Conservation (phyloP, 1,140 invertebrate species). For the Pseudomyrmex dendroicus region DNA sequence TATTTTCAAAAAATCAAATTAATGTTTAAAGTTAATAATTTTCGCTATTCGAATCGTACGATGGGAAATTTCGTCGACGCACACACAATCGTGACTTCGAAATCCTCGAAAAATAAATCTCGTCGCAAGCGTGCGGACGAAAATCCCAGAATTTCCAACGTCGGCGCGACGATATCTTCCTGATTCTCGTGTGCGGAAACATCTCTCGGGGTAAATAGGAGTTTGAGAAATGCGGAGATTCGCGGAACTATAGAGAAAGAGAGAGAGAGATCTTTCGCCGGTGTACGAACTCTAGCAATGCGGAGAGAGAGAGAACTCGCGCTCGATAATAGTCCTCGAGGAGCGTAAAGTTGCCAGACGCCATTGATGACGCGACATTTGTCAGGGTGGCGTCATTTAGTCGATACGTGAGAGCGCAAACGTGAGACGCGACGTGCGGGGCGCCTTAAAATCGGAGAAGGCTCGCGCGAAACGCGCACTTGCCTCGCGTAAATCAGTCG, state of each 20-base stretch:
- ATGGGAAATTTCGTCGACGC: too few relatives aligned
- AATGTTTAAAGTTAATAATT: too few relatives aligned
- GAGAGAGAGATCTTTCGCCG: not conserved
- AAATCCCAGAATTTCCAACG: slow-evolving; percentile 3
- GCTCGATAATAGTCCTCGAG: slow-evolving; percentile 16
- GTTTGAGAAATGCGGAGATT: not conserved
- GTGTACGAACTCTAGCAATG: too few relatives aligned
- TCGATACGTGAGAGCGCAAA: slow-evolving; percentile 29
- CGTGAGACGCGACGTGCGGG: not conserved
- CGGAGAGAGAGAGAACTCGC: not conserved
- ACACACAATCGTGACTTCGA: too few relatives aligned
- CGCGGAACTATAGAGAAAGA: slow-evolving; percentile 15
- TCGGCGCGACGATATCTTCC: not conserved
- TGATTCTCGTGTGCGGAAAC: not conserved
- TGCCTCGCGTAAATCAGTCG: slow-evolving; percentile 61
- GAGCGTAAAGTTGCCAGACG: slow-evolving; percentile 32
- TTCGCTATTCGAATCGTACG: too few relatives aligned
- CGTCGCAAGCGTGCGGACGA: not conserved
- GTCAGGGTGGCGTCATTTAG: slow-evolving; percentile 47
- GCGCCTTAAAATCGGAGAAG: slow-evolving; percentile 55
- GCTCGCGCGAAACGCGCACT: slow-evolving; percentile 45
- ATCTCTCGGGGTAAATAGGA: not conserved
- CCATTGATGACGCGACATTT: slow-evolving; percentile 53
- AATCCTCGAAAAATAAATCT: not conserved
- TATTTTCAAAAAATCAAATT: too few relatives aligned